phyloP scores from a whole-genome alignment of 37 sponge, comb jelly and placozoan genomes.

The Chondrosia reniformis region DNA sequence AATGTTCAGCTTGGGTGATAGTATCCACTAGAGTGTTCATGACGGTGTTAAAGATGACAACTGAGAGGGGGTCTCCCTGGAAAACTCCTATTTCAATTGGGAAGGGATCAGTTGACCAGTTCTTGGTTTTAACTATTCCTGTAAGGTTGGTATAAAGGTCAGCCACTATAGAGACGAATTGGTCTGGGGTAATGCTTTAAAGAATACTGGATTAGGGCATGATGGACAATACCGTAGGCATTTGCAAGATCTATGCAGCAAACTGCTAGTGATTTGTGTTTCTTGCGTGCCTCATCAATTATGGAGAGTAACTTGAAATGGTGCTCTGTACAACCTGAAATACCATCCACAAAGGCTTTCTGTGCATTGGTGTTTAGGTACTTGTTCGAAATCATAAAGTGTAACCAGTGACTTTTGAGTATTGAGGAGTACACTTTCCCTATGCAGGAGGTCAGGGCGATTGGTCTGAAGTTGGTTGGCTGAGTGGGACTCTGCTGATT shows the following conservation, averaged over 20 bases:
- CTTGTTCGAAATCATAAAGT: conserved; percentile 16
- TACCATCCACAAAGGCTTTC: conserved; percentile 16
- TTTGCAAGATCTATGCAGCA: conserved; percentile 37
- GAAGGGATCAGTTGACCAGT: conserved; percentile 16
- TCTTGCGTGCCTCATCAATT: conserved; percentile 18
- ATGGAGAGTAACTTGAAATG: conserved; percentile 1
- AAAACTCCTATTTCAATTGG: conserved; percentile 13
- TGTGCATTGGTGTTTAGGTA: conserved; percentile 25
- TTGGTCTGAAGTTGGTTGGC: conserved; percentile 18
- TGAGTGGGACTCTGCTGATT: not conserved
- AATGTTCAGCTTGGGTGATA: not conserved
- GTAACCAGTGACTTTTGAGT: not conserved
- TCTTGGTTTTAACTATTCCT: conserved; percentile 8
- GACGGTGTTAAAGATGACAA: conserved; percentile 26
- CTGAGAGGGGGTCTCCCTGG: conserved; percentile 45
- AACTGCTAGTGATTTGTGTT: conserved; percentile 2
- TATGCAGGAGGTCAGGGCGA: conserved; percentile 16
- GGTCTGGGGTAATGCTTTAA: conserved; percentile 24
- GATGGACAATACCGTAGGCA: conserved; percentile 42
- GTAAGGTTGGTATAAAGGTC: conserved; percentile 13
- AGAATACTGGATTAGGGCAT: conserved; percentile 22
- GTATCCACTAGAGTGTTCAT: conserved; percentile 28
- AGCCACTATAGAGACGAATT: not conserved
- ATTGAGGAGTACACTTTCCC: conserved; percentile 11
- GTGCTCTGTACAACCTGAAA: conserved; percentile 32